Percentiles rank a stretch among this genome's conserved stretches.
phyloP scores from a whole-genome alignment of 2,113 vertebrate genomes.

The Melanerpes formicivorus region DNA sequence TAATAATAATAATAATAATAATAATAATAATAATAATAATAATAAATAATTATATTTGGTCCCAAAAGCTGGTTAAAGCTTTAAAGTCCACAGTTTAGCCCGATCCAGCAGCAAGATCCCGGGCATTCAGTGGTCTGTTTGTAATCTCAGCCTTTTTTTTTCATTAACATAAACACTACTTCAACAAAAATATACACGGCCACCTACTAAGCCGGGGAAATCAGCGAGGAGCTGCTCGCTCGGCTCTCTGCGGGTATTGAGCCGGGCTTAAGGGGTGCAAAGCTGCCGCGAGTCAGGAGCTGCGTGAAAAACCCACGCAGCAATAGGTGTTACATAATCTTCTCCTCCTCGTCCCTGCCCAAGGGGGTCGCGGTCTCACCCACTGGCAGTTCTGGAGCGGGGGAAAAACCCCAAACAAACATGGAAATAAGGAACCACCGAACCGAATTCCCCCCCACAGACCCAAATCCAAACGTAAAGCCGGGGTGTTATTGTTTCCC shows the following conservation, averaged over 20 bases:
- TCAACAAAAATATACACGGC: conserved; percentile 94
- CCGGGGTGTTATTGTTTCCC: too few species aligned
- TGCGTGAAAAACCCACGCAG: background rate
- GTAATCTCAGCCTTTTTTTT: conserved; percentile 91
- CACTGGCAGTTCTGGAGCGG: background rate
- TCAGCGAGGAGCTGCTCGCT: background rate
- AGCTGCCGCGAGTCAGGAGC: background rate
- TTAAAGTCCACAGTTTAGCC: conserved; percentile 56
- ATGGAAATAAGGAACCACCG: background rate
- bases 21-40: too few species aligned
- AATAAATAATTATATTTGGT: background rate
- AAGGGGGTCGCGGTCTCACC: background rate
- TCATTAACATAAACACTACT: conserved; percentile 94
- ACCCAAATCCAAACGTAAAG: background rate
- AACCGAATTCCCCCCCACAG: too few species aligned
- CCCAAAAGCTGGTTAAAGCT: conserved; percentile 71
- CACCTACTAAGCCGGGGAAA: conserved; percentile 86
- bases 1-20: too few species aligned
- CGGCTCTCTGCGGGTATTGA: background rate
- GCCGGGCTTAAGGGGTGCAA: background rate
- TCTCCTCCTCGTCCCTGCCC: background rate
- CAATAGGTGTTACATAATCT: rapidly evolving
- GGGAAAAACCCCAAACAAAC: background rate
- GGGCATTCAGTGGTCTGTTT: conserved; percentile 86
- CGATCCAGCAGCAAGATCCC: conserved; percentile 66